These are phyloP conservation scores for Microtus montanus DNA, from an alignment of 2,113 vertebrate genomes.

Conservation along the genomic window DNA sequence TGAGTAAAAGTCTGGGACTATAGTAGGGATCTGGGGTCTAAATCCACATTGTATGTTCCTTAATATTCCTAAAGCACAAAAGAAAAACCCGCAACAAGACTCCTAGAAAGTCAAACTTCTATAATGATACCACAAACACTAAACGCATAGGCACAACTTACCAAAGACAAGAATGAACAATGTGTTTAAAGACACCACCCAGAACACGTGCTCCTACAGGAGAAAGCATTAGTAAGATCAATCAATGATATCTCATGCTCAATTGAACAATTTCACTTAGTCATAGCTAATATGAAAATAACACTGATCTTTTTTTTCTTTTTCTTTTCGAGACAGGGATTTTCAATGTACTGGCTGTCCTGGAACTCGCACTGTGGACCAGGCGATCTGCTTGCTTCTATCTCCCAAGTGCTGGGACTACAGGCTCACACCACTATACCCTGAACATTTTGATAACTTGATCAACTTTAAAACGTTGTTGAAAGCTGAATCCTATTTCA, in stretches of 20 bases:
- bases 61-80: not conserved
- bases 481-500: not conserved
- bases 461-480: not conserved
- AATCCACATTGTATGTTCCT: not conserved
- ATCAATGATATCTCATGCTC: not conserved
- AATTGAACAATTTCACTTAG: not conserved
- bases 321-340: not conserved
- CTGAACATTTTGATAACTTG: not conserved
- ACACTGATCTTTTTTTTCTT: not conserved
- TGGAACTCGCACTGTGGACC: not conserved
- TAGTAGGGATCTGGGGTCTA: not conserved
- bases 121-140: not conserved
- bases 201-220: slow-evolving; percentile 96
- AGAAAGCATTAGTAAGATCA: slow-evolving; percentile 45
- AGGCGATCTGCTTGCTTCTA: not conserved
- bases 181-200: slow-evolving; percentile 98
- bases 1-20: not conserved
- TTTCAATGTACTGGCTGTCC: not conserved
- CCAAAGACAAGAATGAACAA: slow-evolving; percentile 98
- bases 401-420: not conserved
- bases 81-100: not conserved
- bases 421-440: not conserved
- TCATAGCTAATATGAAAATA: not conserved
- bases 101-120: not conserved
- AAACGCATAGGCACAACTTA: slow-evolving; percentile 81